Base-by-base conservation (phyloP, 1,140 invertebrate species). In the Pemphigus obesinymphae region DNA sequence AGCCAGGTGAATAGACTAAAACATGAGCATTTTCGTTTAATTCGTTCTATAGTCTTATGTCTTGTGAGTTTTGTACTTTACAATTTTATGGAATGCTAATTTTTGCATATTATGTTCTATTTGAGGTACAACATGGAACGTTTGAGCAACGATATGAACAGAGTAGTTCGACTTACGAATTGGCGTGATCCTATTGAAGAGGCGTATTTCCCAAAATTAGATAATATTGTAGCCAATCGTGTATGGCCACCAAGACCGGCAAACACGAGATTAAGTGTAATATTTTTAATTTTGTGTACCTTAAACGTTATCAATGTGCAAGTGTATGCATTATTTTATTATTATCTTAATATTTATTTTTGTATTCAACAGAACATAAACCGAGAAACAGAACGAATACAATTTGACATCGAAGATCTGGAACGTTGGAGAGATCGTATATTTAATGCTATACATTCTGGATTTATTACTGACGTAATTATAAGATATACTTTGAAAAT, bases 391-490 rank as follows among this genome's bases (percentile, higher is more conserved):
- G 93, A 94, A 85, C 89, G 91, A 84, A 88, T 94, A 48, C 87
- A 87, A 70, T 87, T 90, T 58, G 93, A 94, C 83, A 87, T 95
- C 8, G 87, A 90, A 3, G 90, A 93, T 84, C 61, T 96, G 84
- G 91, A 93, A 84, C 89, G 90, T 58, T 95, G 93, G 93, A 88
- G 92, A 3, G 92, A 93, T 84, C 89, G 93, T 31, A 92, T 95
- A 83, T 89, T 90, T 31, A 90, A 92, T 66, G 94, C 93, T 15
- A 92, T 95, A 73, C 90, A 93, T 66, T 90, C 90, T 40, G 92
- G 91, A 53, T 86, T 89, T 43, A 89, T 92, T 58, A 23, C 58
- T 0, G 23, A 73, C 26, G 70, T 73, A 73, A 73, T n/a, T n/a
- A 58, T 15, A 31, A 55, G n/a, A n/a, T n/a, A n/a, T 4, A 3